Evolutionary conservation across 2,888 invertebrate genomes (phyloP), one percentile per base, ranked within the genome.

Genomic region (Agrochola macilenta): DNA sequence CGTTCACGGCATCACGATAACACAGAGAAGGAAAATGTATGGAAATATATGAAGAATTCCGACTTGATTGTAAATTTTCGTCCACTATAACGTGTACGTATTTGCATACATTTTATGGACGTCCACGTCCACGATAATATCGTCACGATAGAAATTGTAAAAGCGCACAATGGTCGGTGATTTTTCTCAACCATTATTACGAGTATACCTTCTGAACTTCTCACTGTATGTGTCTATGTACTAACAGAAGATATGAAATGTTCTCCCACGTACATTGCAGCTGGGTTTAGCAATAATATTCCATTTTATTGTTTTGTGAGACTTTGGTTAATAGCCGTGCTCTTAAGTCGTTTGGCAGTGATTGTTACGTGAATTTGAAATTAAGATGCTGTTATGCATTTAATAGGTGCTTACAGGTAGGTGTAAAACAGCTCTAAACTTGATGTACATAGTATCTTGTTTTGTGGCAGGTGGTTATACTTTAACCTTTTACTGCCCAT

Each of bases 271-370:
- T 82, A 84, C 71, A 69, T 58, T 61, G 61, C 84, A 76, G 71
- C 76, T 81, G 69, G 35, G 61, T 75, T 75, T 65, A 58, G 71
- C 64, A 82, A 74, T 75, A 84, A 75, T 76, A 61, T 58, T 61
- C 66, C 72, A 80, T 74, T 74, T 84, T 84, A 84, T 65, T 84
- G 80, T 80, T 73, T 75, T 69, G 84, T 84, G 71, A 72, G 64
- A 65, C 54, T 71, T 65, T 14, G 58, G 35, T 72, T 82, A 69
- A 84, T 64, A 61, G 43, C 68, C 54, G 72, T 39, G 57, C 35
- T 66, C 46, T 68, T 60, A 49, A 54, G 49, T 30, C 63, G 57
- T 74, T 70, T 60, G 30, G 7, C 5, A 65, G 57, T 69, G n/a
- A 71, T 69, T 70, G 63, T 75, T 83, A 69, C 69, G 79, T 79